Percentiles rank a stretch among this genome's conserved stretches.
Evolutionary conservation across 2,113 vertebrate species (phyloP).

Genomic region (Pelobates fuscus): DNA sequence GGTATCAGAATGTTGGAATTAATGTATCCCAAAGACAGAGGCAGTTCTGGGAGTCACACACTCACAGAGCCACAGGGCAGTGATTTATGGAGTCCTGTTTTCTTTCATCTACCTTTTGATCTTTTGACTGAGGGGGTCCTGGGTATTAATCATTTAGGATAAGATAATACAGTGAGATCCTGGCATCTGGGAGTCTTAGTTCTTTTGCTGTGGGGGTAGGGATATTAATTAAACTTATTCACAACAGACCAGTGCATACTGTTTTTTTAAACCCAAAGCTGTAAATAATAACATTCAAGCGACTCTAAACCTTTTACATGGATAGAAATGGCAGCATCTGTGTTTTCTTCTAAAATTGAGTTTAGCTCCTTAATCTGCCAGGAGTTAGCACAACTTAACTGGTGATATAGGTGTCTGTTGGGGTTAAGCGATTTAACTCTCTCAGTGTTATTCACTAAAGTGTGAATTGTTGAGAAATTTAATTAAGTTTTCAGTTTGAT

Average conservation of each 20-base stretch:
- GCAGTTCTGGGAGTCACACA: constrained; percentile 15
- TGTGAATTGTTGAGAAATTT: too few species aligned
- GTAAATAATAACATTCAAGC: background rate
- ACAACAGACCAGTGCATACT: background rate
- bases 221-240: background rate
- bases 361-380: background rate
- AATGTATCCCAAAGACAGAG: constrained; percentile 26
- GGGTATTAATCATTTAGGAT: constrained; percentile 28
- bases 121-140: constrained; percentile 30
- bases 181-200: constrained; percentile 15
- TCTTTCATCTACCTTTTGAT: constrained; percentile 41
- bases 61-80: constrained; percentile 28
- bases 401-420: too few species aligned
- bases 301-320: background rate
- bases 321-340: background rate
- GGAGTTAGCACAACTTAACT: too few species aligned
- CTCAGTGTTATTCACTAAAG: too few species aligned
- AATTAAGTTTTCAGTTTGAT: too few species aligned
- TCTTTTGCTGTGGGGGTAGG: background rate
- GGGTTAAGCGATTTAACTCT: too few species aligned
- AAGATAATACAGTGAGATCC: constrained; percentile 18
- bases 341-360: background rate
- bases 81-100: constrained; percentile 40
- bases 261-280: background rate
- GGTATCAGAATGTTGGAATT: constrained; percentile 23